phyloP scores from a whole-genome alignment of 2,797 vertebrate species.

The Carduelis carduelis region DNA sequence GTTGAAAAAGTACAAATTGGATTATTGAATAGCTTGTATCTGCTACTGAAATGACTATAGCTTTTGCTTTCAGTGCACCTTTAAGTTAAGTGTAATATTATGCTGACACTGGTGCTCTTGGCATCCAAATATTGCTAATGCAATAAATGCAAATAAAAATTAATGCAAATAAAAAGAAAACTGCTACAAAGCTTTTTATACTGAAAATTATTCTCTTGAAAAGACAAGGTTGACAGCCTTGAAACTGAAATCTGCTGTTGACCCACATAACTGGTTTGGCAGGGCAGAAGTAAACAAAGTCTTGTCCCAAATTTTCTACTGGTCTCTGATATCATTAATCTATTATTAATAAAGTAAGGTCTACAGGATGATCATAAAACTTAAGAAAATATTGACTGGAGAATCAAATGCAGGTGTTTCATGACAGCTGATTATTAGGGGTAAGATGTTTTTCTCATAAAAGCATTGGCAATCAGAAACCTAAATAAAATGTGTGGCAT shows the following conservation, averaged over 20 bases:
- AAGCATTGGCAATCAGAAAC: not conserved
- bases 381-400: not conserved
- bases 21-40: slow-evolving; percentile 55
- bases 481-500: not conserved
- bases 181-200: not conserved
- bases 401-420: not conserved
- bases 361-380: not conserved
- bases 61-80: not conserved
- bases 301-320: not conserved
- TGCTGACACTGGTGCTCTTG: not conserved
- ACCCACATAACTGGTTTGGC: not conserved
- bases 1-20: slow-evolving; percentile 65
- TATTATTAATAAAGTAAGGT: not conserved
- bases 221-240: not conserved
- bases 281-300: not conserved
- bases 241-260: not conserved
- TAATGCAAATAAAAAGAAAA: not conserved
- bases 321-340: not conserved
- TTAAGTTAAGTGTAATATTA: not conserved
- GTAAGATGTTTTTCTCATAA: not conserved
- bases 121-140: not conserved
- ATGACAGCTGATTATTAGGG: not conserved
- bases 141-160: not conserved
- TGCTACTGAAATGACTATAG: slow-evolving; percentile 13
- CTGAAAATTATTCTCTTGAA: not conserved